phyloP scores from a whole-genome alignment of 2,113 vertebrate species.

The Cyanistes caeruleus region DNA sequence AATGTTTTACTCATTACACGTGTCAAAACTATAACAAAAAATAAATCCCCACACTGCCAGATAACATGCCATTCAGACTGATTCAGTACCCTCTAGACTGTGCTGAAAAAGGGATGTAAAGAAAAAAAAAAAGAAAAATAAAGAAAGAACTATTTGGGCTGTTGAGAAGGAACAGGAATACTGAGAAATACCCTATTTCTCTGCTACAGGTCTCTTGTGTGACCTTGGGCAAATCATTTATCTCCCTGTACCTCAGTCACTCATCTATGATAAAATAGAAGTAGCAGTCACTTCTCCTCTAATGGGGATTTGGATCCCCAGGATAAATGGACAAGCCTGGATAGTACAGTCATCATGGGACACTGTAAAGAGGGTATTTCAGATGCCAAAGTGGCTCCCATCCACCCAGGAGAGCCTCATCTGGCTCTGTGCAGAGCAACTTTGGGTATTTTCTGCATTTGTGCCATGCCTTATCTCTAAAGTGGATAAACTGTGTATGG shows the following conservation, averaged over 20 bases:
- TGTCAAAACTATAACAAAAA: slow-evolving; percentile 14
- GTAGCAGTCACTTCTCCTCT: neutral
- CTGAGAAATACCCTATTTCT: neutral
- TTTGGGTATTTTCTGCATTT: neutral
- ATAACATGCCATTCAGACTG: neutral
- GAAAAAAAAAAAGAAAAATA: neutral
- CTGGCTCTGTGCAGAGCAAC: neutral
- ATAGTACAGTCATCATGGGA: neutral
- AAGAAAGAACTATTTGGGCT: neutral
- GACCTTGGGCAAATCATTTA: slow-evolving; percentile 46
- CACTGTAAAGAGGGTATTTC: slow-evolving; percentile 13
- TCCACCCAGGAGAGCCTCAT: neutral
- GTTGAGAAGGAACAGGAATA: neutral
- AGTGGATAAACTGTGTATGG: neutral
- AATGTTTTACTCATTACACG: slow-evolving; percentile 35
- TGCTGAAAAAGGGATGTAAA: neutral
- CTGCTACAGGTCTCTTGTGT: neutral
- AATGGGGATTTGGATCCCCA: slow-evolving; percentile 12
- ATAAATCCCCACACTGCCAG: neutral
- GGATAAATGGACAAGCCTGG: slow-evolving; percentile 21
- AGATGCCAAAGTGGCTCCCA: neutral
- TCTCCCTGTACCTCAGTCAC: slow-evolving; percentile 3
- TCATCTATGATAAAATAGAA: slow-evolving; percentile 41
- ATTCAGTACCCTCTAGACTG: slow-evolving; percentile 10
- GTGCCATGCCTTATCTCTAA: slow-evolving; percentile 10